Base-by-base conservation (phyloP, 2,797 vertebrate genomes). In the Labeo calbasu region DNA sequence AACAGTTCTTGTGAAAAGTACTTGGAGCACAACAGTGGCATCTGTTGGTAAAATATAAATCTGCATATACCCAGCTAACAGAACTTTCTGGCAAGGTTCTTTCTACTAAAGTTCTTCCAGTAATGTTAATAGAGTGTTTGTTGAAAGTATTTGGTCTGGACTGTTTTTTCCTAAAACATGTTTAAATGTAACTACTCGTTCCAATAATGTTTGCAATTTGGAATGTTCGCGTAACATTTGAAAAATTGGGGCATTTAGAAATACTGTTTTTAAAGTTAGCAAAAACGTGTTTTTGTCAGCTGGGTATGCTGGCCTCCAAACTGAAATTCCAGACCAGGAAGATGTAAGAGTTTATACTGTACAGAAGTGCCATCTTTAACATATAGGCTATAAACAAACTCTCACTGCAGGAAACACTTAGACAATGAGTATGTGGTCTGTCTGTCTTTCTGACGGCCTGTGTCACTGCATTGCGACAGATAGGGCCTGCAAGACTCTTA, bases 401-500 rank as follows among this genome's bases (percentile, higher is more conserved):
- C 61, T n/a, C 10, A 12, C 43, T 19, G 28, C 36, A 68, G 66
- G 55, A 84, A 78, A 72, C 68, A 51, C 68, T 32, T 51, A 77
- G 76, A 79, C 85, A 73, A 65, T 87, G 70, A 77, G 25, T 23
- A 43, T 75, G 40, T 72, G 43, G 48, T 11, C 32, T 69, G 43
- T 46, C 72, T 43, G 63, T 77, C 75, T 72, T 32, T 79, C 57
- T 79, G 17, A 70, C n/a, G n/a, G 59, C 23, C 23, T n/a, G 61
- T 80, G 50, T 61, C 75, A 14, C 87, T 88, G 87, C 76, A 72
- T 12, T 32, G 25, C 43, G 32, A 40, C 68, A 81, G 87, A 88
- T 86, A 86, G 57, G 55, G 50, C 15, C 15, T 75, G 78, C 73
- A n/a, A 81, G 10, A 8, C 12, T 85, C 85, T 89, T 93, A 92